These are phyloP conservation scores for Periophthalmodon schlosseri DNA, from an alignment of 2,113 vertebrate genomes.

Conservation along the genomic window DNA sequence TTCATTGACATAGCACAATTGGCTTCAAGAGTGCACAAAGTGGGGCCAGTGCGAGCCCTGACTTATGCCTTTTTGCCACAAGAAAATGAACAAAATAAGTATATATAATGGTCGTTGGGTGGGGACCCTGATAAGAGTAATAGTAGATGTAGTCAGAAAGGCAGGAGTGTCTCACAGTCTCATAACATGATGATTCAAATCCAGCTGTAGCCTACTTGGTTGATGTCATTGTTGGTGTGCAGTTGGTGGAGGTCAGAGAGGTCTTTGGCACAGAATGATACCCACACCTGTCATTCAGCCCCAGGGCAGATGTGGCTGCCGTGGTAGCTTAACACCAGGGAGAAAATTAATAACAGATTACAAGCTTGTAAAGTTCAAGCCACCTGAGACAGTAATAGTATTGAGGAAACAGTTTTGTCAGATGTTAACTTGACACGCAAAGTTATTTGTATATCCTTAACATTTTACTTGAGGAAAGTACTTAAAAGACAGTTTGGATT, in stretches of 20 bases:
- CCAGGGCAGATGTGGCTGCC: background rate
- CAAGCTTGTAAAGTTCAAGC: background rate
- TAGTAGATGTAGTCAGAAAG: background rate
- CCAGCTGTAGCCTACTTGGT: background rate
- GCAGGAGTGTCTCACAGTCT: background rate
- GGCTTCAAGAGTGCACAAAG: background rate
- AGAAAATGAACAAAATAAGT: background rate
- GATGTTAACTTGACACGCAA: background rate
- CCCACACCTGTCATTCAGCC: background rate
- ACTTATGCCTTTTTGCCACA: background rate
- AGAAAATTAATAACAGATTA: background rate
- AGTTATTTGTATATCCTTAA: too few species aligned
- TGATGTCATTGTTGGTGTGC: background rate
- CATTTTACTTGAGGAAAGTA: too few species aligned
- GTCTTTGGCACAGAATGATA: background rate
- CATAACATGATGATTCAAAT: too few species aligned
- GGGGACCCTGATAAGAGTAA: background rate
- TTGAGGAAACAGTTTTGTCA: background rate
- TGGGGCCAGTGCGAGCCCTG: conserved; percentile 37
- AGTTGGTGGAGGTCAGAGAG: background rate
- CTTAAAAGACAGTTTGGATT: too few species aligned
- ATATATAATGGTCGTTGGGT: background rate
- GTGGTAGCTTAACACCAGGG: background rate
- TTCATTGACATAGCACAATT: conserved; percentile 2
- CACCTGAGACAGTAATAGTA: background rate